Base-by-base conservation (phyloP, 2,113 vertebrate genomes). In the Elanoides forficatus region DNA sequence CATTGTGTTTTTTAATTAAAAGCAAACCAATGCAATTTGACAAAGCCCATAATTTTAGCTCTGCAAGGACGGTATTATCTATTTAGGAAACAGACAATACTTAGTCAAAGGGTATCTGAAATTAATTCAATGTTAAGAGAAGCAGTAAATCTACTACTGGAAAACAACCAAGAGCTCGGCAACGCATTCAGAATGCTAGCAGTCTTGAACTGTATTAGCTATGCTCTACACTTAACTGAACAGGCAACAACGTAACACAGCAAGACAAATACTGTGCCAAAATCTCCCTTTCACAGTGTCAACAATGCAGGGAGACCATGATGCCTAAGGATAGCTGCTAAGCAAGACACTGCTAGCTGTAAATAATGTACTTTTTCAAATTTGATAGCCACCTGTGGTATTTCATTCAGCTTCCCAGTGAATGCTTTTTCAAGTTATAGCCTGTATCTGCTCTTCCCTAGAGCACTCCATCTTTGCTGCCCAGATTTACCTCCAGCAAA, bases 1-100 rank as follows among this genome's bases (percentile, higher is more conserved):
- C 25, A 88, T 9, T 74, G 60, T 71, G 55, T 10, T 74, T 93
- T 88, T 86, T 86, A 93, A 91, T 96, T 82, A 88, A 96, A 86
- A 95, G 66, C 80, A 88, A 93, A 59, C 32, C 74, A 82, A 17
- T 56, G n/a, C 29, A 50, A 85, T 81, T 65, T 88, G 83, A 88
- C 74, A 70, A 74, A 91, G 71, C n/a, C 53, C 10, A 1, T 74
- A 36, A 68, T 70, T 93, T 86, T 71, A 88, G 75, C 50, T 91
- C 45, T 60, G 59, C 71, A 86, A 88, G 56, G 80, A 71, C 80
- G 56, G 81, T 36, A 75, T 34, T 56, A 40, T 79, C 47, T 86
- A 81, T 68, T 84, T 59, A 86, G 47, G 79, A 87, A 92, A 76
- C 47, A 95, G 68, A 78, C 32, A 86, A 67, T 52, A 72, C 4